Conservation (phyloP, 2,888 invertebrate species). For the Eristalis pertinax region DNA sequence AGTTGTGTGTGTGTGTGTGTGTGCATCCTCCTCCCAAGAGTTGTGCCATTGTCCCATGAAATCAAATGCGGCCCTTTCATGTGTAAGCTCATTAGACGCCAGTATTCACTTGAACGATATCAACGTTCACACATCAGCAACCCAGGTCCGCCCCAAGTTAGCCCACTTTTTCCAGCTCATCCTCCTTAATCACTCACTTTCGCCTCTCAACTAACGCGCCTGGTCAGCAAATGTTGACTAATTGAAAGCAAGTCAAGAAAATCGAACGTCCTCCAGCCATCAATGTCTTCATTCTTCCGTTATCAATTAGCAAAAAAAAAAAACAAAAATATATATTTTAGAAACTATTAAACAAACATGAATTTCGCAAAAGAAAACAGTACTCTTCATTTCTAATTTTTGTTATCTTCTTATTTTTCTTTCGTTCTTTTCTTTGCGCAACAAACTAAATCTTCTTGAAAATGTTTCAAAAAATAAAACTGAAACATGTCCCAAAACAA, state of each 20-base stretch:
- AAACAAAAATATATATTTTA: conserved; percentile 34
- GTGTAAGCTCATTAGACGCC: too few species aligned
- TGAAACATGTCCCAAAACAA: conserved; percentile 20
- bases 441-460: conserved; percentile 62
- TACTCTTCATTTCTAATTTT: conserved; percentile 72
- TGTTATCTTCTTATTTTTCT: conserved; percentile 71
- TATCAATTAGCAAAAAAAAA: conserved; percentile 52
- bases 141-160: too few species aligned
- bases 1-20: neutral
- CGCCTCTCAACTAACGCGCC: too few species aligned
- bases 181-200: too few species aligned
- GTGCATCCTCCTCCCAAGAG: neutral
- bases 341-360: conserved; percentile 32
- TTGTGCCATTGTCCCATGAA: neutral
- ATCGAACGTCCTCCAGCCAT: conserved; percentile 43
- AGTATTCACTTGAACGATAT: too few species aligned
- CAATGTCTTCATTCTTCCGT: conserved; percentile 58
- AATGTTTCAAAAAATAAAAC: conserved; percentile 38
- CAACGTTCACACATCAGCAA: too few species aligned
- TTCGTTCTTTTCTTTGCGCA: conserved; percentile 72
- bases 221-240: too few species aligned
- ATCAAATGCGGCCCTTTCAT: neutral
- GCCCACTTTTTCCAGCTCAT: too few species aligned
- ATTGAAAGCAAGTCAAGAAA: conserved; percentile 12
- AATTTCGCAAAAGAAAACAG: neutral